Evolutionary conservation across 2,888 invertebrate species (phyloP), one percentile per base, ranked within the genome.

Genomic region (Beris chalybata): DNA sequence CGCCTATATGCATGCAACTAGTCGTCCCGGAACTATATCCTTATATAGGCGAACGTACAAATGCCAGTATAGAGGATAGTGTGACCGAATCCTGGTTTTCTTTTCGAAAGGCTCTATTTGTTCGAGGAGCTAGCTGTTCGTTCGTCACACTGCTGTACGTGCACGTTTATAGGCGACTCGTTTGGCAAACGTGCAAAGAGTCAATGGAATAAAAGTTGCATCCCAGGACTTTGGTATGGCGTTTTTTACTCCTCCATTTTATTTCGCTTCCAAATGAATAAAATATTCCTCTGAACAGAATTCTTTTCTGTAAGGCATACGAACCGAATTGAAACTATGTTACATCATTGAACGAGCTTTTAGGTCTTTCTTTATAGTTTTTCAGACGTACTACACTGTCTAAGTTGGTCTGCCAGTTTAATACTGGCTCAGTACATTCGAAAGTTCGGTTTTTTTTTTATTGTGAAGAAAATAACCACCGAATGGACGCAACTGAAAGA

Each of bases 221-320:
- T 22, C 22, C 22, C 15, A 48, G 48, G 22, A 22, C 48, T 48
- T 48, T 13, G 48, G 22, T 9, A 12, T 22, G 12, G 48, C 5
- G 5, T 48, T 48, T 22, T 22, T 12, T 48, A 13, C 22, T 45
- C 45, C 3, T 3, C 15, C 4, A 48, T 22, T 22, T 48, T 32
- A 50, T 30, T 45, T 13, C 45, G 45, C 9, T 31, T 52, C 58
- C 52, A 59, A 66, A 66, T 66, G 59, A 66, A 66, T 59, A 59
- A 66, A 66, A 66, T 59, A 66, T 66, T 59, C 66, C 48, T 15
- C 48, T 47, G 56, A 59, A 59, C 57, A 66, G 66, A 53, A 66
- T 15, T 47, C 47, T 38, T 45, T 59, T 59, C 59, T 52, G 22
- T 59, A 45, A 54, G 53, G 66, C 54, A 66, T 58, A 54, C 53